Conservation (phyloP, 2,888 invertebrate species). For the Limnephilus lunatus region DNA sequence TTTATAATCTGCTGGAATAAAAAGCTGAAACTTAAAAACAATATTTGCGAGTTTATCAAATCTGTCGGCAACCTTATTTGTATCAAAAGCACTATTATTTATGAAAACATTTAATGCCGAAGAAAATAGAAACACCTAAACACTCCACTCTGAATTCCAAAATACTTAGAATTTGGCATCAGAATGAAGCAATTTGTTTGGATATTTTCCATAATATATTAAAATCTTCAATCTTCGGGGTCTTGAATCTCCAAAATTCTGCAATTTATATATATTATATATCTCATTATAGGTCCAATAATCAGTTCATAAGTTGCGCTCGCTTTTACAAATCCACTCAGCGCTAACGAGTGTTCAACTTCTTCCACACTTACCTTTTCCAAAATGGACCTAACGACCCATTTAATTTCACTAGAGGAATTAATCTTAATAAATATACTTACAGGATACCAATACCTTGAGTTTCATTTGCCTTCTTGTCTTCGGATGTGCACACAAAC, state of each 20-base stretch:
- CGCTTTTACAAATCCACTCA: constrained; percentile 5
- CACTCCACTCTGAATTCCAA: background rate
- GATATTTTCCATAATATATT: background rate
- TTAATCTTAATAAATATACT: background rate
- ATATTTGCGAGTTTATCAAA: background rate
- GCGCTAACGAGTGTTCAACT: constrained; percentile 20
- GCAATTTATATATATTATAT: constrained; percentile 40
- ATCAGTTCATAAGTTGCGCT: constrained; percentile 19
- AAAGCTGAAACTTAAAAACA: background rate
- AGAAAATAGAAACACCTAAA: background rate
- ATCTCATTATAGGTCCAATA: constrained; percentile 33
- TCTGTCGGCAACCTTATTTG: background rate
- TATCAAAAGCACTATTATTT: background rate
- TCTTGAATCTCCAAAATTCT: constrained; percentile 27
- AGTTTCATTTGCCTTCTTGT: background rate
- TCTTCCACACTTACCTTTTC: background rate
- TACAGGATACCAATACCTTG: background rate
- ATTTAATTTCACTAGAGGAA: background rate
- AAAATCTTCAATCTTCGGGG: background rate
- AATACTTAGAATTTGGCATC: background rate
- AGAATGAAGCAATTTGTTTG: constrained; percentile 11
- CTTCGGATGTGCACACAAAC: constrained; percentile 8
- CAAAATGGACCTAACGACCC: background rate
- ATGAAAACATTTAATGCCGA: background rate
- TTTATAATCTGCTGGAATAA: background rate